These are phyloP conservation scores for Eueides isabella DNA, from an alignment of 1,140 invertebrate genomes.

Conservation along the genomic window DNA sequence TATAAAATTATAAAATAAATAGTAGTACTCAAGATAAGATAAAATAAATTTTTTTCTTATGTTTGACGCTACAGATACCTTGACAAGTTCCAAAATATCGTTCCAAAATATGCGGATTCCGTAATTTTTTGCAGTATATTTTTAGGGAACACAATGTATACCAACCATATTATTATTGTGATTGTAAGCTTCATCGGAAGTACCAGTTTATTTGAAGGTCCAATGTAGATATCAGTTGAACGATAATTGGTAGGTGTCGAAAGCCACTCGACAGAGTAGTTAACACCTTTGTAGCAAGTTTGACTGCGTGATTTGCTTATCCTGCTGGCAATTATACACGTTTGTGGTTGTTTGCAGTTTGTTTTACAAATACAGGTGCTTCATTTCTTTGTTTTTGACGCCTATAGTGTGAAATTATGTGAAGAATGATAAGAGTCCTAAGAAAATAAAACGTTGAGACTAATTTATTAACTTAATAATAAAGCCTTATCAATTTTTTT, in stretches of 20 bases:
- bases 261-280: slow-evolving; percentile 59
- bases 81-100: neutral
- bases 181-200: slow-evolving; percentile 56
- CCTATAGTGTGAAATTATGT: slow-evolving; percentile 3
- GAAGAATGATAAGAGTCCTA: neutral
- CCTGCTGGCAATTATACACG: slow-evolving; percentile 51
- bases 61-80: too few species aligned
- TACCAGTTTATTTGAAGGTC: slow-evolving; percentile 61
- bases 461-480: neutral
- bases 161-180: slow-evolving; percentile 22
- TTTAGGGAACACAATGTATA: neutral
- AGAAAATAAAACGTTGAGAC: neutral
- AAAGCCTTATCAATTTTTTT: neutral
- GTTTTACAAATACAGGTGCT: slow-evolving; percentile 41
- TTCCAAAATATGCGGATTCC: too few species aligned
- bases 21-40: neutral
- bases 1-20: too few species aligned
- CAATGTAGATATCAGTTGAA: slow-evolving; percentile 61
- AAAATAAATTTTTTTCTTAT: neutral
- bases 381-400: slow-evolving; percentile 31
- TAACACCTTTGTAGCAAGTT: slow-evolving; percentile 67
- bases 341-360: slow-evolving; percentile 41
- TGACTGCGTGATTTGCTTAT: slow-evolving; percentile 60
- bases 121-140: neutral
- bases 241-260: slow-evolving; percentile 77